Evolutionary conservation across 1,140 invertebrate genomes (phyloP).

Genomic region (Ylistrum balloti): DNA sequence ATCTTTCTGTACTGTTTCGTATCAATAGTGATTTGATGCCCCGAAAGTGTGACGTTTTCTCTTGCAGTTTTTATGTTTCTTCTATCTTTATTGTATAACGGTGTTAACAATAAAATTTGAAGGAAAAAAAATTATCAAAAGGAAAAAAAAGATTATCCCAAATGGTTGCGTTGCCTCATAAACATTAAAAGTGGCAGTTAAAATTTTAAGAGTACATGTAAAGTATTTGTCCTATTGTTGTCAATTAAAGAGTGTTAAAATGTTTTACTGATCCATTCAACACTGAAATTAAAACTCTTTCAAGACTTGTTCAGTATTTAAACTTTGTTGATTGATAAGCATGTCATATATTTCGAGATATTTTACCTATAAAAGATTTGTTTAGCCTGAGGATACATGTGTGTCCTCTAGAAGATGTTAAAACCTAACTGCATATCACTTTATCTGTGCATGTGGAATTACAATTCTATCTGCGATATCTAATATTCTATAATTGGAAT

Average conservation of each 20-base stretch:
- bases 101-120: background rate
- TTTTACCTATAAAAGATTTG: background rate
- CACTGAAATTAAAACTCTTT: background rate
- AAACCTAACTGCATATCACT: background rate
- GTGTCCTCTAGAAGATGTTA: background rate
- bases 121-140: background rate
- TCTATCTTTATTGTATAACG: conserved; percentile 27
- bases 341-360: background rate
- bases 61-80: background rate
- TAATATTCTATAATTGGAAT: conserved; percentile 4
- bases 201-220: background rate
- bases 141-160: background rate
- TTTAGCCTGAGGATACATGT: too few species aligned
- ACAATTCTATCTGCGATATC: background rate
- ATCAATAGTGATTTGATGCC: background rate
- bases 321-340: background rate
- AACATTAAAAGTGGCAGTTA: background rate
- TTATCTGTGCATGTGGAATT: background rate
- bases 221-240: conserved; percentile 4
- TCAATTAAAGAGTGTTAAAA: background rate
- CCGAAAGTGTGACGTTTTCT: background rate
- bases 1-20: background rate
- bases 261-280: background rate
- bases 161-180: background rate
- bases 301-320: background rate